Conservation (phyloP, 2,113 vertebrate species). For the Phaetusa simplex region DNA sequence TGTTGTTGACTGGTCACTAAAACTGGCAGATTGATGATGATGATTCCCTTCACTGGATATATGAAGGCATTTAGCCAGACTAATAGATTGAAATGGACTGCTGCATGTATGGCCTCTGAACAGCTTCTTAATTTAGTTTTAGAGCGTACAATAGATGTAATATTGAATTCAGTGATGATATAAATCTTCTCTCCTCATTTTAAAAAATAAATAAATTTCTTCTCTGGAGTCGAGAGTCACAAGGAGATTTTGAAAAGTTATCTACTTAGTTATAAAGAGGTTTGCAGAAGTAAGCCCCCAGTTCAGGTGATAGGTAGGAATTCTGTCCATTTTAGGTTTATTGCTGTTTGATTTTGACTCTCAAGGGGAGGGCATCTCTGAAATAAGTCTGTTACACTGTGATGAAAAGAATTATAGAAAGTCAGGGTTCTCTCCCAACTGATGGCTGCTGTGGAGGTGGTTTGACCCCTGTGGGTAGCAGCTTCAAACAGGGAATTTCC, state of each 20-base stretch:
- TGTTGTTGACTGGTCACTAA: constrained; percentile 49
- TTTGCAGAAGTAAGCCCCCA: neutral
- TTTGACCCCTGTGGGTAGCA: neutral
- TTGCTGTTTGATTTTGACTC: neutral
- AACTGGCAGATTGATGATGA: constrained; percentile 53
- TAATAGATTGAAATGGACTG: constrained; percentile 61
- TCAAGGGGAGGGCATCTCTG: neutral
- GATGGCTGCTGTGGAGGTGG: neutral
- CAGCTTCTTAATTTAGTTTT: constrained; percentile 61
- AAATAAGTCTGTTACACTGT: neutral
- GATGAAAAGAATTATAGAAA: neutral
- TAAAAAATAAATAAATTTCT: constrained; percentile 10
- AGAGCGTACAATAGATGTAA: constrained; percentile 20
- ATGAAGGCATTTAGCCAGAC: constrained; percentile 52
- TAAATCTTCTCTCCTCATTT: constrained; percentile 52
- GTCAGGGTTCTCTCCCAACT: neutral
- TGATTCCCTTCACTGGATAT: constrained; percentile 20
- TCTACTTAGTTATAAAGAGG: neutral
- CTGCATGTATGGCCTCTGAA: constrained; percentile 32
- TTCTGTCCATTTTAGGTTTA: neutral
- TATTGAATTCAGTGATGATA: constrained; percentile 37
- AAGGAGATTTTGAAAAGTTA: neutral
- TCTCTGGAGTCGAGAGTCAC: neutral
- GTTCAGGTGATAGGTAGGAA: neutral
- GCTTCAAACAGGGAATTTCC: neutral